A percentile compares a stretch with the other conserved stretches of the same genome.
Evolutionary conservation across 2,888 invertebrate genomes (phyloP).

Genomic region (Pristionchus entomophagus): DNA sequence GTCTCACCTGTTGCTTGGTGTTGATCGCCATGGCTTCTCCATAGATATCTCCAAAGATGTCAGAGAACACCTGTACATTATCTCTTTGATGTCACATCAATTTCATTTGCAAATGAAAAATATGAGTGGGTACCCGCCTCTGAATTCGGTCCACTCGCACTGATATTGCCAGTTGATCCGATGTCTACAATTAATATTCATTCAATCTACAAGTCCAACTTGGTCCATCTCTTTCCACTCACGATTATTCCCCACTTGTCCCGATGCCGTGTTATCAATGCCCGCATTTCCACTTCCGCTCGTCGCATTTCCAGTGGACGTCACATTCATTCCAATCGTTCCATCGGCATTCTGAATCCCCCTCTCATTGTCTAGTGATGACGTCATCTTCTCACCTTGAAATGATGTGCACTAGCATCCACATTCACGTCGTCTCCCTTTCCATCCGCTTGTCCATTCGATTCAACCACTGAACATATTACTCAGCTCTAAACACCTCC

Average conservation of each 20-base stretch:
- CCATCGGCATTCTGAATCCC: slow-evolving; percentile 56
- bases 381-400: slow-evolving; percentile 50
- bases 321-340: slow-evolving; percentile 63
- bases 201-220: not conserved
- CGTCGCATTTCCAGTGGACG: slow-evolving; percentile 62
- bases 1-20: slow-evolving; percentile 51
- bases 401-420: slow-evolving; percentile 59
- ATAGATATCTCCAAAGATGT: slow-evolving; percentile 61
- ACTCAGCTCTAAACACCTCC: too few relatives aligned
- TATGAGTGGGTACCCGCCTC: not conserved
- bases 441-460: slow-evolving; percentile 58
- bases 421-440: slow-evolving; percentile 58
- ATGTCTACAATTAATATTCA: slow-evolving; percentile 49
- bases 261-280: slow-evolving; percentile 53
- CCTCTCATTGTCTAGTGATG: not conserved
- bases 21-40: slow-evolving; percentile 56
- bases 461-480: slow-evolving; percentile 55
- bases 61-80: slow-evolving; percentile 53
- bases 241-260: slow-evolving; percentile 58
- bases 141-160: slow-evolving; percentile 56
- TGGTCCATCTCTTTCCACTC: not conserved
- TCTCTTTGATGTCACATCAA: not conserved
- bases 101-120: not conserved
- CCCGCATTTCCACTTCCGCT: slow-evolving; percentile 55
- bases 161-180: slow-evolving; percentile 57